Base-by-base conservation (phyloP, 2,888 invertebrate species). In the Crioceris asparagi region DNA sequence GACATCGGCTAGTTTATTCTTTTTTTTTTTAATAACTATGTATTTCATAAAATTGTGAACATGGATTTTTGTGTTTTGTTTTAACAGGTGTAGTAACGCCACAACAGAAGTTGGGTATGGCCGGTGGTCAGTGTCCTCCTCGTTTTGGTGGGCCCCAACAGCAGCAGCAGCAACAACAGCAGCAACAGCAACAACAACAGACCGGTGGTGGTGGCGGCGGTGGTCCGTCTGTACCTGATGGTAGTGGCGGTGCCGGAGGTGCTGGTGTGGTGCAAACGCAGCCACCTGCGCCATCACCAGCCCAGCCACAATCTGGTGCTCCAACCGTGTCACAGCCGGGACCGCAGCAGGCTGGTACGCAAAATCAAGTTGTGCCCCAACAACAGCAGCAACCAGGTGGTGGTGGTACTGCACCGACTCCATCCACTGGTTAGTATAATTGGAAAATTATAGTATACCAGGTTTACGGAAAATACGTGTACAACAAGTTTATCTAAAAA, bases 241-340 rank as follows among this genome's bases (percentile, higher is more conserved):
- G 27, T 12, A 15, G 14, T 2, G 27, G 5, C 6, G 27, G 27
- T 3, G 7, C 27, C 34, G 75, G 72, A 43, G 75, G 72, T 50
- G 78, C 76, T 45, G 76, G 77, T 27, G 76, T 79, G 62, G 78
- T 80, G 4, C 80, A 79, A 57, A 78, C 82, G 16, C 83, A 81
- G 54, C 82, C 80, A 14, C 79, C 84, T 32, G 83, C 83, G 21
- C 80, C 83, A 25, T 79, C 83, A 29, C 81, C 82, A 23, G 80
- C 80, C 49, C 83, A 81, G 48, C 82, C 83, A 8, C 83, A 83
- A 49, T 77, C 82, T 32, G 80, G 82, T 5, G 78, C 82, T 26
- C 81, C 75, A 3, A 69, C 70, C 29, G 72, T 74, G 11, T 67
- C 71, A 12, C 74, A 75, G 53, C 71, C 74, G 1, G 74, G 72